Evolutionary conservation across 2,797 vertebrate species (phyloP), one percentile per base, ranked within the genome.

Genomic region (Fistularia commersonii): DNA sequence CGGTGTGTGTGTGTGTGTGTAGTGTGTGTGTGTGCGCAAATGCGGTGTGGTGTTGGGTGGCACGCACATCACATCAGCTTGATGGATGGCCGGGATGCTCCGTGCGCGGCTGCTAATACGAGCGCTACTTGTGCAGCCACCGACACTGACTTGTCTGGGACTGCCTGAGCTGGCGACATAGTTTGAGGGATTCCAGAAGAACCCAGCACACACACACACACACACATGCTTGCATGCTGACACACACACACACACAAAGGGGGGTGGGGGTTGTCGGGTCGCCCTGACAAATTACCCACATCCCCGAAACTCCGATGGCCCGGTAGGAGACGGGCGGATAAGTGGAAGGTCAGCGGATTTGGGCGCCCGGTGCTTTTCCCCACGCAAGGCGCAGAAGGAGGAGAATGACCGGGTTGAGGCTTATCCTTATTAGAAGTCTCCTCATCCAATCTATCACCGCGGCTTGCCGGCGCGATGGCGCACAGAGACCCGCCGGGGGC

Each of bases 211-310:
- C n/a, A n/a, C n/a, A n/a, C n/a, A 48, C 65, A 64, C 59, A 54
- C 54, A 69, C 72, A 73, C 75, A 76, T 81, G 54, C 77, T 62
- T 69, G 61, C 51, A 64, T 56, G 54, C 67, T 79, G 66, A 81
- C 76, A 79, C 72, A 54, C 67, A 51, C 35, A 61, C 61, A 79
- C 74, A 79, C 69, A 51, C 61, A 65, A 35, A 44, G 46, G 33
- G 51, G 72, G 69, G 81, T 40, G 49, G 72, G 81, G n/a, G n/a
- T n/a, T n/a, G 68, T 72, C 72, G 69, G 61, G 58, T 71, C 57
- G 65, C 72, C 66, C 80, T 84, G 77, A 87, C 79, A 88, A 87
- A 87, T 90, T 79, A 86, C 84, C 81, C 67, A 74, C 80, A 85
- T 86, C 81, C 75, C 46, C 57, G 11, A 52, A 70, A 63, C 64